Conservation (phyloP, 1,140 invertebrate genomes). For the Gryon sp. region DNA sequence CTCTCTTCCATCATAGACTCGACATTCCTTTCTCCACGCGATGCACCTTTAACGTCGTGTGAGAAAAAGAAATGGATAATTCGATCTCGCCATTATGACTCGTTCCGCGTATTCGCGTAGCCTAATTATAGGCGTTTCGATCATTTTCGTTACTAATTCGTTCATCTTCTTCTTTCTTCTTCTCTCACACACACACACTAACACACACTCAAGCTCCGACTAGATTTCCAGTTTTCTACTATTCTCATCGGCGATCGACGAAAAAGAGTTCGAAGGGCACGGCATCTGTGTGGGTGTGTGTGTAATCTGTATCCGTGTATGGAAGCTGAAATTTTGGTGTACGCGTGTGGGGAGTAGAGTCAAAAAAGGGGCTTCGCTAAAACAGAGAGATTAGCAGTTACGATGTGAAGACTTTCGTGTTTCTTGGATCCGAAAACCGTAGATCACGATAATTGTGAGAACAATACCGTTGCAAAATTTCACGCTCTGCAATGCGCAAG, state of each 20-base stretch:
- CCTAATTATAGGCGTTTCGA: slow-evolving; percentile 68
- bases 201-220: slow-evolving; percentile 23
- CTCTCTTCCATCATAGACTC: slow-evolving; percentile 34
- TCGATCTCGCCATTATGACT: slow-evolving; percentile 46
- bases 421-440: slow-evolving; percentile 77
- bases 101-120: slow-evolving; percentile 57
- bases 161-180: slow-evolving; percentile 7
- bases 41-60: slow-evolving; percentile 51
- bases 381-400: slow-evolving; percentile 76
- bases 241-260: slow-evolving; percentile 46
- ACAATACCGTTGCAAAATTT: slow-evolving; percentile 77
- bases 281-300: slow-evolving; percentile 2
- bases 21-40: slow-evolving; percentile 63
- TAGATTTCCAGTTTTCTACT: slow-evolving; percentile 52
- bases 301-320: slow-evolving; percentile 7
- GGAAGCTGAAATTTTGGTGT: slow-evolving; percentile 50
- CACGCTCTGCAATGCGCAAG: slow-evolving; percentile 69
- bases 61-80: slow-evolving; percentile 61
- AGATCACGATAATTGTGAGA: slow-evolving; percentile 80
- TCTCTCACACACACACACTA: too few relatives aligned
- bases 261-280: slow-evolving; percentile 52
- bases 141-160: slow-evolving; percentile 64
- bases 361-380: slow-evolving; percentile 77
- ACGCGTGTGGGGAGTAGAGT: slow-evolving; percentile 69
- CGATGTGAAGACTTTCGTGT: slow-evolving; percentile 75